Conservation (phyloP, 1,140 invertebrate species). For the Whitmania pigra region DNA sequence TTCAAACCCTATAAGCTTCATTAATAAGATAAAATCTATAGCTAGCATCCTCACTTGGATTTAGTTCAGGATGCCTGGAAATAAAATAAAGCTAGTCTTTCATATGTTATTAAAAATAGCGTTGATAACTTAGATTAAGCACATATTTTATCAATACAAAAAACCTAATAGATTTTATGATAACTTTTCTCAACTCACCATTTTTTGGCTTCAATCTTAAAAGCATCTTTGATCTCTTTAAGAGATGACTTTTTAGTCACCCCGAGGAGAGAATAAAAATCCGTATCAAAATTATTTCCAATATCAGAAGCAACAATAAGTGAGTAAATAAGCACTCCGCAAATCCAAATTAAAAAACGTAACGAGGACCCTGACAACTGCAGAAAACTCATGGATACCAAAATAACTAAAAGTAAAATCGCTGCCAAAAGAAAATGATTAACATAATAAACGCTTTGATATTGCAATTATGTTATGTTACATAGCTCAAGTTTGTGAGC, state of each 20-base stretch:
- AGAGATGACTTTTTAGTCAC: slow-evolving; percentile 1
- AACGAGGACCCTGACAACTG: too few species aligned
- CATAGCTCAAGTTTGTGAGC: too few species aligned
- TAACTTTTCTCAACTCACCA: neutral
- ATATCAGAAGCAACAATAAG: too few species aligned
- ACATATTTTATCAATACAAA: slow-evolving; percentile 1
- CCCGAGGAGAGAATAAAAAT: slow-evolving; percentile 1
- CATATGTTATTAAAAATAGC: neutral
- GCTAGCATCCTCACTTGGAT: neutral
- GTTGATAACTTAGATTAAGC: neutral
- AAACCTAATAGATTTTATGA: neutral
- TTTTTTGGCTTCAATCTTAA: slow-evolving; percentile 5
- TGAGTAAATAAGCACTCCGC: too few species aligned
- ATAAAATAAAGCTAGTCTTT: neutral
- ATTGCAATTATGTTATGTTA: too few species aligned
- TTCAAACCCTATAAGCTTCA: neutral
- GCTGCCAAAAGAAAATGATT: too few species aligned
- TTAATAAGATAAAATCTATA: neutral
- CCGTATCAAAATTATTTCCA: neutral
- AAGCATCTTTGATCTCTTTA: slow-evolving; percentile 6
- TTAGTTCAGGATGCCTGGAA: neutral
- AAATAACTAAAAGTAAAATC: too few species aligned
- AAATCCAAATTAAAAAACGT: too few species aligned
- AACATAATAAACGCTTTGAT: too few species aligned
- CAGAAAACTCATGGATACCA: too few species aligned